A percentile compares a stretch with the other conserved stretches of the same genome.
These are phyloP conservation scores for Odontocerum albicorne DNA, from an alignment of 2,888 invertebrate genomes.

Conservation along the genomic window DNA sequence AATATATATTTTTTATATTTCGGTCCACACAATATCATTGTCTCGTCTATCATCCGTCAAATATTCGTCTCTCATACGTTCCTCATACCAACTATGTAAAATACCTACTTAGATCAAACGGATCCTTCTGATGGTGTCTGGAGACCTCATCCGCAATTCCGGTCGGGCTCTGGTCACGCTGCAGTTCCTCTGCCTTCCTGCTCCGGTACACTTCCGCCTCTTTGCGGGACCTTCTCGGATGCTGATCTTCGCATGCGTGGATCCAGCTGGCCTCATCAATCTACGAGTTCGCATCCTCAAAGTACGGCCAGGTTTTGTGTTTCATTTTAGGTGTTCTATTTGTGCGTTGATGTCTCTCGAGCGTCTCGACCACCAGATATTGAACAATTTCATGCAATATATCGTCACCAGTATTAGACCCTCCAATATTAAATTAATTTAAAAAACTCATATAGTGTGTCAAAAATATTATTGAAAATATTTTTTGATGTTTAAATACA, in stretches of 20 bases:
- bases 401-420: no score
- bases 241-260: not conserved
- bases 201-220: not conserved
- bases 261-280: constrained; percentile 3
- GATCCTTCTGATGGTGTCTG: constrained; percentile 3
- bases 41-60: no score
- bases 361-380: no score
- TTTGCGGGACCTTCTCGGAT: not conserved
- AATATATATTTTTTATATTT: no score
- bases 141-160: not conserved
- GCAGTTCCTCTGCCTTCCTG: not conserved
- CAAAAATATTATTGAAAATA: no score
- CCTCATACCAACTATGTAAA: no score
- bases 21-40: no score
- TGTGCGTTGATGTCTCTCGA: constrained; percentile 4
- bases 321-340: not conserved
- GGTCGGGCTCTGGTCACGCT: not conserved
- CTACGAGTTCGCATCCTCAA: not conserved
- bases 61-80: no score
- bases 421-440: no score
- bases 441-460: no score
- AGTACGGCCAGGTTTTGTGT: constrained; percentile 18
- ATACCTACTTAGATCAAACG: constrained; percentile 18
- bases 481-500: no score
- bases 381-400: no score